Base-by-base conservation (phyloP, 2,113 vertebrate species). In the Pterocles orientalis region DNA sequence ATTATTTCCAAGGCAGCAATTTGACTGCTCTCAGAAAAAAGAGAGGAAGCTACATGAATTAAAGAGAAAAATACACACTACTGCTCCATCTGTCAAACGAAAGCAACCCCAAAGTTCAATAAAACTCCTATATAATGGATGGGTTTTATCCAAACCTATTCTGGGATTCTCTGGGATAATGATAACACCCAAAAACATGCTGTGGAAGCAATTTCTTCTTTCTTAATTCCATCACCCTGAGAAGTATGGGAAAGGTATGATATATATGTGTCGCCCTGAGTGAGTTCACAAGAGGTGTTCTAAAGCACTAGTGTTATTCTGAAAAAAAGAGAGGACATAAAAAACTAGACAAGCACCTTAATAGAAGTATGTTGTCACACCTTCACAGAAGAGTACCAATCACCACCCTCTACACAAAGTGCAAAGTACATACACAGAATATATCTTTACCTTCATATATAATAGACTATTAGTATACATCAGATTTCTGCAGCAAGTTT, bases 91-190 rank as follows among this genome's bases (percentile, higher is more conserved):
- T 91, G 53, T 61, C 81, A 92, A 79, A 89, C 57, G 39, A 83
- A 95, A 92, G 84, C 36, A 94, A 93, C 29, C 13, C 39, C 18
- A 45, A 86, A 92, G 68, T 86, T 92, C 70, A 93, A 86, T 62
- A 68, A 43, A 92, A 65, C 29, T 82, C 31, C 47, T 70, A 54
- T 71, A 81, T 28, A 79, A 14, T 60, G 36, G 91, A 78, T 16
- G 8, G 21, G 7, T 60, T 81, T 78, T 86, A 86, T 51, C 34
- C 61, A 95, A 73, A 83, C 4, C 21, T 88, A 33, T 70, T 91
- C 47, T 60, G 88, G 33, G 25, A 88, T 75, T 88, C 65, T 75
- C 69, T 48, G 6, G 33, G 9, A 26, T 71, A 91, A 83, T 11
- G 28, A 17, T 31, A 94, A 57, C 14, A 75, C 34, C 34, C 48